phyloP scores from a whole-genome alignment of 2,113 vertebrate species.

The Dicerorhinus sumatrensis region DNA sequence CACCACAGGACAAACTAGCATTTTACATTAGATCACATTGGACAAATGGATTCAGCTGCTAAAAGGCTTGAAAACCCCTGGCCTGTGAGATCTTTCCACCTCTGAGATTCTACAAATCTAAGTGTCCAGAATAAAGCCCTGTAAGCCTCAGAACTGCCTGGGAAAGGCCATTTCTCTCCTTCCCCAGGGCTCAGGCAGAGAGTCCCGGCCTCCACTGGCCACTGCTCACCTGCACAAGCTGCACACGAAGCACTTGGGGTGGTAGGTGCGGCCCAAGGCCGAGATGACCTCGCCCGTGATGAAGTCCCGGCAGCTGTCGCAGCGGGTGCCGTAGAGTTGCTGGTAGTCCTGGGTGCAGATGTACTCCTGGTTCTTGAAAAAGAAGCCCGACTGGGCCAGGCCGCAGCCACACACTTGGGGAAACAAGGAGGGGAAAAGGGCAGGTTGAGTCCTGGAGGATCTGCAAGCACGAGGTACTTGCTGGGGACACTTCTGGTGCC shows the following conservation, averaged over 20 bases:
- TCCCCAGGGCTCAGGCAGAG: neutral
- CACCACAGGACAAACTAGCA: neutral
- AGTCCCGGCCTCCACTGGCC: accelerated
- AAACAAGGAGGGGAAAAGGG: neutral
- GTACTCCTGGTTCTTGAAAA: conserved; percentile 99
- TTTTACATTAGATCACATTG: neutral
- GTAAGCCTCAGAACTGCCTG: neutral
- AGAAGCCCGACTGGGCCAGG: conserved; percentile 97
- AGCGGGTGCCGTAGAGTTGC: conserved; percentile 97
- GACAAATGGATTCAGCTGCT: neutral
- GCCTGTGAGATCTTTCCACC: neutral
- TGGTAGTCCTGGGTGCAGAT: conserved; percentile 99
- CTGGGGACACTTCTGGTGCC: neutral
- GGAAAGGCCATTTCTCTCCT: neutral
- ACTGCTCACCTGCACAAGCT: conserved; percentile 94
- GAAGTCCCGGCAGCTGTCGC: conserved; percentile 96
- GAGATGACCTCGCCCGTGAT: conserved; percentile 99
- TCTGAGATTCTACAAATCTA: neutral
- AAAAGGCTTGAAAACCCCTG: neutral
- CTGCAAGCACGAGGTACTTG: neutral
- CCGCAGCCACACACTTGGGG: conserved; percentile 95
- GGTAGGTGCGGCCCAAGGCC: conserved; percentile 97
- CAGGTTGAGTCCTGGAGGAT: neutral
- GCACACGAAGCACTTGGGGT: conserved; percentile 99
- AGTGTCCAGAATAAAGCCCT: neutral